Evolutionary conservation across 2,888 invertebrate species (phyloP).

Genomic region (Encarsia formosa): DNA sequence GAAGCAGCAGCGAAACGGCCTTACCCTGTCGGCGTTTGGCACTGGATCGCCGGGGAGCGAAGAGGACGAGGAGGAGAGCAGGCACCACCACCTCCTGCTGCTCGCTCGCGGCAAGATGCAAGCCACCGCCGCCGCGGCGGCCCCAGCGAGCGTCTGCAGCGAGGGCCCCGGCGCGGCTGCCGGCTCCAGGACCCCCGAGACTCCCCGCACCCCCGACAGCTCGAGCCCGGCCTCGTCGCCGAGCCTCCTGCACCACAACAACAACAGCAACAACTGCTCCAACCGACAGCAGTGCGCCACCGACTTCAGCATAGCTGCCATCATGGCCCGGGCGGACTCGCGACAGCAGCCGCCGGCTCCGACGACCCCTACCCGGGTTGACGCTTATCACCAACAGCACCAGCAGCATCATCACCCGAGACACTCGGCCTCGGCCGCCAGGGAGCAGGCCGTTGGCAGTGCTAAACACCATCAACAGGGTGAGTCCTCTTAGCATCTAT

Average conservation of each 20-base stretch:
- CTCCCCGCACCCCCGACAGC: constrained; percentile 15
- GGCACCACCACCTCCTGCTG: constrained; percentile 35
- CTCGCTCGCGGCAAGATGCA: constrained; percentile 32
- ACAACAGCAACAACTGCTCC: constrained; percentile 50
- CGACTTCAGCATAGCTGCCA: constrained; percentile 79
- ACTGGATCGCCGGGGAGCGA: constrained; percentile 58
- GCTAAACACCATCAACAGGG: no score
- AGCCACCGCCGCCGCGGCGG: constrained; percentile 42
- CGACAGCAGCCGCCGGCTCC: constrained; percentile 55
- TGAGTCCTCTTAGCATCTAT: no score
- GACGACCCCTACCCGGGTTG: constrained; percentile 44
- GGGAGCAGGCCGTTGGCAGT: background rate
- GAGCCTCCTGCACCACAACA: constrained; percentile 44
- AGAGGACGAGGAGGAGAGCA: constrained; percentile 57
- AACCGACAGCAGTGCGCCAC: constrained; percentile 75
- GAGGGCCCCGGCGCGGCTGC: constrained; percentile 35
- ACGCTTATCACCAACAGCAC: constrained; percentile 41
- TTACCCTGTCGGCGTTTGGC: constrained; percentile 49
- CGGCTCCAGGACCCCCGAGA: constrained; percentile 12
- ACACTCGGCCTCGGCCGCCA: background rate
- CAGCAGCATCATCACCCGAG: constrained; percentile 29
- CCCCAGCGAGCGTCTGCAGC: constrained; percentile 42
- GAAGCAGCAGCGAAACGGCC: constrained; percentile 50
- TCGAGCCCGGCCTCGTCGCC: constrained; percentile 58
- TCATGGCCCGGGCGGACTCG: constrained; percentile 74